phyloP scores from a whole-genome alignment of 2,113 vertebrate genomes.

The Pteropus alecto region DNA sequence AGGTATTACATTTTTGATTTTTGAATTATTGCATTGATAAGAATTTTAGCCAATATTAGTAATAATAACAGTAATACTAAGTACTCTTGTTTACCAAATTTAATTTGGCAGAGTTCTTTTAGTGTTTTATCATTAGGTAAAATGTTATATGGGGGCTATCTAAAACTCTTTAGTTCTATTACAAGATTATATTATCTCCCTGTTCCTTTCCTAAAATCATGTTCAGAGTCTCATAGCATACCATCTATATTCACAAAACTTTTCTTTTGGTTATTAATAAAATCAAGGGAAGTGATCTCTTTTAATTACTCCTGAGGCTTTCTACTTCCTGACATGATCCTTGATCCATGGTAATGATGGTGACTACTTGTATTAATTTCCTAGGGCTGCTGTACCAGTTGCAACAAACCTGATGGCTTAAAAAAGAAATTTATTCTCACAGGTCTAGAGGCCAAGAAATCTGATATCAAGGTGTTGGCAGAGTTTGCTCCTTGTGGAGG shows the following conservation, averaged over 20 bases:
- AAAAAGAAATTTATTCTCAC: background rate
- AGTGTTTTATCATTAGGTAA: background rate
- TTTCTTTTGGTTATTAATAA: background rate
- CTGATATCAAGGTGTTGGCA: background rate
- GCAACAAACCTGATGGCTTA: background rate
- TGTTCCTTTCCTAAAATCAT: background rate
- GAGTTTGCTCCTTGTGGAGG: background rate
- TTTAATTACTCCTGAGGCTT: background rate
- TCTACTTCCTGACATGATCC: background rate
- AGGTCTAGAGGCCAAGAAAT: background rate
- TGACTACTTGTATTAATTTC: background rate
- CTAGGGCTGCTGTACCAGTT: background rate
- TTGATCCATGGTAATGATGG: background rate
- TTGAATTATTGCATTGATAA: background rate
- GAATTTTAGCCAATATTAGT: background rate
- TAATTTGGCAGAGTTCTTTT: background rate
- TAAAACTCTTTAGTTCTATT: background rate
- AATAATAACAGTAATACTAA: background rate
- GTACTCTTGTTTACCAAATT: background rate
- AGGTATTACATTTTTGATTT: background rate
- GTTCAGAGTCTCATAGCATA: background rate
- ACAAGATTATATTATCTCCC: background rate
- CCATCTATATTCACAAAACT: background rate
- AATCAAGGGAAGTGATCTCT: background rate
- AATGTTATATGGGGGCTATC: background rate